phyloP scores from a whole-genome alignment of 2,113 vertebrate species.

The Lampris incognitus region DNA sequence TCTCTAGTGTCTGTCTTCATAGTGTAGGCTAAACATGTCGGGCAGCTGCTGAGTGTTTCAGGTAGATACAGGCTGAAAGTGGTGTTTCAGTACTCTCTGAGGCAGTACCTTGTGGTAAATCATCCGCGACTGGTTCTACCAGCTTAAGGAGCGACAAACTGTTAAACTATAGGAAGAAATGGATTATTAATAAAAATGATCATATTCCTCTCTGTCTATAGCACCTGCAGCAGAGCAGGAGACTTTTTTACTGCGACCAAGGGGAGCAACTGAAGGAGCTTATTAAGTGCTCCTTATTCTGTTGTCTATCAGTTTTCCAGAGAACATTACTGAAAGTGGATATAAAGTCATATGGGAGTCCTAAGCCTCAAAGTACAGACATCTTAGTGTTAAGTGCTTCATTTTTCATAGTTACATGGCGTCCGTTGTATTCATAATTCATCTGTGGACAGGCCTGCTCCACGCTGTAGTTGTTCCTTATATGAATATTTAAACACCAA shows the following conservation, averaged over 20 bases:
- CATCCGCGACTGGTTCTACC: neutral
- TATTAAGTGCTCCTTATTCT: constrained; percentile 30
- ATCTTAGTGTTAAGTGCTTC: constrained; percentile 58
- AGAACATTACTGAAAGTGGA: constrained; percentile 52
- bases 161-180: neutral
- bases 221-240: neutral
- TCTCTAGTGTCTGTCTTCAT: too few species aligned
- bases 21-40: too few species aligned
- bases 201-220: neutral
- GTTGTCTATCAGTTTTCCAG: constrained; percentile 48
- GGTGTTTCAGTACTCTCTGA: neutral
- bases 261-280: constrained; percentile 20
- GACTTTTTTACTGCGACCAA: neutral
- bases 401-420: constrained; percentile 55
- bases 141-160: neutral
- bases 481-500: constrained; percentile 65
- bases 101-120: neutral
- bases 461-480: constrained; percentile 35
- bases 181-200: neutral
- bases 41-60: too few species aligned
- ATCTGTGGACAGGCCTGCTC: constrained; percentile 51
- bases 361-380: constrained; percentile 42
- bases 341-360: constrained; percentile 57
- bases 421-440: constrained; percentile 65
- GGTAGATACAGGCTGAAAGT: too few species aligned